A percentile compares a stretch with the other conserved stretches of the same genome.
Conservation (phyloP, 35 echinoderm and acorn worm genomes). For the Patiria miniata region DNA sequence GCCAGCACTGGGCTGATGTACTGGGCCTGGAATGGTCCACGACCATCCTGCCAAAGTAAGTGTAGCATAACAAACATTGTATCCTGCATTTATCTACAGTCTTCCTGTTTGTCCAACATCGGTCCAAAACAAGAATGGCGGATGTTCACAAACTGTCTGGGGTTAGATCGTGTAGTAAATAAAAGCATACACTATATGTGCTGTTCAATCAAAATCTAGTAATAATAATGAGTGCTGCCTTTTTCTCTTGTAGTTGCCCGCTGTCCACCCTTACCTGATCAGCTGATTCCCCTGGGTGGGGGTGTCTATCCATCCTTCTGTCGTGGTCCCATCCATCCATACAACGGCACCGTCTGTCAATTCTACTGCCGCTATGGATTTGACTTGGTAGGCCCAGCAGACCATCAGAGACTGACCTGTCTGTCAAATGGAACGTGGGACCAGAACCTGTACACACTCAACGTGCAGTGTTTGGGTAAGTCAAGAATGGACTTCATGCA, state of each 20-base stretch:
- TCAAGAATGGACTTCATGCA: no score
- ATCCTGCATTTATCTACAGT: no score
- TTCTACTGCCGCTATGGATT: slow-evolving; percentile 77
- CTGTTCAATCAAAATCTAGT: background rate
- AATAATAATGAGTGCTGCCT: background rate
- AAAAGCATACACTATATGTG: no score
- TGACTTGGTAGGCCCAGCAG: slow-evolving; percentile 28
- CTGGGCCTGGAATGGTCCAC: slow-evolving; percentile 3
- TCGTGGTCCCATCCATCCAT: background rate
- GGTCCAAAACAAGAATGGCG: background rate
- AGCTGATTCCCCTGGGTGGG: background rate
- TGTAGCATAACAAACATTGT: background rate
- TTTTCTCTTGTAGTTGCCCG: background rate
- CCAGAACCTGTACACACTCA: slow-evolving; percentile 7
- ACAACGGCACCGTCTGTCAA: slow-evolving; percentile 57
- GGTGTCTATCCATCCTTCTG: slow-evolving; percentile 22
- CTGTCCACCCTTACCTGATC: background rate
- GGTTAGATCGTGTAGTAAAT: background rate
- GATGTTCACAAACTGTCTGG: background rate
- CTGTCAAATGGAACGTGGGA: slow-evolving; percentile 70
- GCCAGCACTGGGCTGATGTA: slow-evolving; percentile 25
- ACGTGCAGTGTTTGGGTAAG: slow-evolving; percentile 63
- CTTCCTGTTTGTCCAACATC: background rate
- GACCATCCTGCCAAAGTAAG: slow-evolving; percentile 24
- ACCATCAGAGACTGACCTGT: slow-evolving; percentile 30